Evolutionary conservation across 1,140 invertebrate species (phyloP), one percentile per base, ranked within the genome.

Genomic region (Diuraphis noxia): DNA sequence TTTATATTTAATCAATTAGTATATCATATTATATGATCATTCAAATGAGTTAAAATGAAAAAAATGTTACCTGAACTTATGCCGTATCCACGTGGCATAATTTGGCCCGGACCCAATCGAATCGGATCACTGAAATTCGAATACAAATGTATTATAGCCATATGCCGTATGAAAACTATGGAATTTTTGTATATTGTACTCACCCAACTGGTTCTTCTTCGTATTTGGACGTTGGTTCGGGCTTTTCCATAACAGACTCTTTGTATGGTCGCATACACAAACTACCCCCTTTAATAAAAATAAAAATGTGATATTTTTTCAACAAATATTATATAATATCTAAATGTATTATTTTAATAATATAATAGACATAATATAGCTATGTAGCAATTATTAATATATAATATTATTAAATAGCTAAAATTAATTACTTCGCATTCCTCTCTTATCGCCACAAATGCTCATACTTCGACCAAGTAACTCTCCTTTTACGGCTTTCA

Each of bases 401-500:
- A n/a, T n/a, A n/a, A n/a, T n/a, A n/a, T n/a, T n/a, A n/a, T n/a
- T n/a, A n/a, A n/a, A n/a, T 63, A 3, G 56, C 10, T n/a, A 63
- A 30, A n/a, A 63, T 13, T 63, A n/a, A 96, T 96, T 94, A 96
- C 96, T 95, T 94, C 95, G 95, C 92, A 94, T 94, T 90, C 92
- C 92, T 84, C 92, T 92, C 63, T 92, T 92, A 93, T 94, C 94
- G 94, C 95, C 93, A 93, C 96, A 95, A 91, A 97, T 95, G 93
- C 96, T 97, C 95, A 97, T 96, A 63, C 96, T 97, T 79, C 96
- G 95, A 87, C 96, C 96, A 21, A 93, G 82, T 19, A 97, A 94
- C 93, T 97, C 96, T 91, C 96, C 96, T 93, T 97, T 97, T 79
- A 96, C 96, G 86, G 96, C 96, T 93, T 97, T 97, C 92, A 97